These are phyloP conservation scores for Drosophila rufa DNA, from an alignment of 1,140 invertebrate species.

Conservation along the genomic window DNA sequence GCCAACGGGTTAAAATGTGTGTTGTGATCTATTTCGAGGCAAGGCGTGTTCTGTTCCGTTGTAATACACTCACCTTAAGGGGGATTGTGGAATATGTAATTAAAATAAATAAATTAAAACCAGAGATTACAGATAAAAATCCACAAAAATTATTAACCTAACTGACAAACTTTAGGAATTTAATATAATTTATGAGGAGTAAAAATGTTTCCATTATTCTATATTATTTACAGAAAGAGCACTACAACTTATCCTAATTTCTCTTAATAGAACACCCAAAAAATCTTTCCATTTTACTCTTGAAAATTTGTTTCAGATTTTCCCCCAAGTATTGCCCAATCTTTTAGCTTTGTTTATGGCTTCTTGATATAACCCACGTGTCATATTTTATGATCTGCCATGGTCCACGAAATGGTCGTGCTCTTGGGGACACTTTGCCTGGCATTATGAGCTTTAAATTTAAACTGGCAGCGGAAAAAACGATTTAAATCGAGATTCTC, in stretches of 20 bases:
- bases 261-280: background rate
- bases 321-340: slow-evolving; percentile 69
- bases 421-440: slow-evolving; percentile 33
- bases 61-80: slow-evolving; percentile 22
- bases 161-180: too few relatives aligned
- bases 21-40: slow-evolving; percentile 64
- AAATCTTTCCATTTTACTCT: slow-evolving; percentile 18
- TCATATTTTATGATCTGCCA: slow-evolving; percentile 68
- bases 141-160: background rate
- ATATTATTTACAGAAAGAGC: background rate
- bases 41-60: slow-evolving; percentile 11
- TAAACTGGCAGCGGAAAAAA: slow-evolving; percentile 35
- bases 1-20: slow-evolving; percentile 76
- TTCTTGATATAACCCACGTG: slow-evolving; percentile 73
- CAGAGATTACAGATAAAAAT: background rate
- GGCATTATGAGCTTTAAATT: slow-evolving; percentile 53
- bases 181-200: background rate
- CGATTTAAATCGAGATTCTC: slow-evolving; percentile 16
- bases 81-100: background rate
- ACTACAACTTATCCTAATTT: background rate
- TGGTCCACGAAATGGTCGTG: slow-evolving; percentile 27
- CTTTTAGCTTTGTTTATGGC: slow-evolving; percentile 76
- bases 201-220: background rate
- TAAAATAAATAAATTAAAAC: background rate
- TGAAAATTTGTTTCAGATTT: slow-evolving; percentile 29